Base-by-base conservation (phyloP, 1,140 invertebrate species). In the Oncopodura yosiiana region DNA sequence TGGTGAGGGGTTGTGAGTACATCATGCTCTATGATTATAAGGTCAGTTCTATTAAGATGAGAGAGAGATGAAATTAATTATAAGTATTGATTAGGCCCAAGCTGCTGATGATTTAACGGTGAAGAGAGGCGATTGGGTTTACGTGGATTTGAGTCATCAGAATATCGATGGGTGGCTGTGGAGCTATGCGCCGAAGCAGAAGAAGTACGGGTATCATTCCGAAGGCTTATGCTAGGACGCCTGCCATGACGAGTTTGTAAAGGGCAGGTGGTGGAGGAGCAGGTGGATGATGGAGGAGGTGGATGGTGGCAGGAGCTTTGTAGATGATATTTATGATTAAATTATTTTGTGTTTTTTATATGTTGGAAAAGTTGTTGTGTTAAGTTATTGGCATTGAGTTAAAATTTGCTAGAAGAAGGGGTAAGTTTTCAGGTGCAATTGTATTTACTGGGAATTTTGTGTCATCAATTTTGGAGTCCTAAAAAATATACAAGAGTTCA, bases 1-100 rank as follows among this genome's bases (percentile, higher is more conserved):
- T 6, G 41, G 66, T 67, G n/a, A 82, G 84, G 65, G 87, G 87
- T 39, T 89, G 87, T 2, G 90, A 94, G 70, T 75, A 94, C 64
- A 87, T 94, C 41, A 90, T 94, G 79, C 75, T 94, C 3, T 93
- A 94, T 65, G 89, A 94, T 75, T 94, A 93, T 71, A 92, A 93
- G 76, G 80, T 81, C 69, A 42, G 23, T 16, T 12, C 46, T 34
- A 19, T 52, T 16, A 41, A 36, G 8, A 12, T 12, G 19, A 53
- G 14, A 53, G 53, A 23, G 4, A 16, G 12, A 16, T 19, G 4
- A 26, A 51, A 23, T 19, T 5, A 27, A 12, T 48, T 56, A 14
- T 49, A 23, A 37, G 8, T 58, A 30, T 12, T 54, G 66, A 67
- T 0, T 66, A 81, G 79, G 88, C 88, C 36, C 87, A 93, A 76